Evolutionary conservation across 2,113 vertebrate species (phyloP), one percentile per base, ranked within the genome.

Genomic region (Oncorhynchus tshawytscha): DNA sequence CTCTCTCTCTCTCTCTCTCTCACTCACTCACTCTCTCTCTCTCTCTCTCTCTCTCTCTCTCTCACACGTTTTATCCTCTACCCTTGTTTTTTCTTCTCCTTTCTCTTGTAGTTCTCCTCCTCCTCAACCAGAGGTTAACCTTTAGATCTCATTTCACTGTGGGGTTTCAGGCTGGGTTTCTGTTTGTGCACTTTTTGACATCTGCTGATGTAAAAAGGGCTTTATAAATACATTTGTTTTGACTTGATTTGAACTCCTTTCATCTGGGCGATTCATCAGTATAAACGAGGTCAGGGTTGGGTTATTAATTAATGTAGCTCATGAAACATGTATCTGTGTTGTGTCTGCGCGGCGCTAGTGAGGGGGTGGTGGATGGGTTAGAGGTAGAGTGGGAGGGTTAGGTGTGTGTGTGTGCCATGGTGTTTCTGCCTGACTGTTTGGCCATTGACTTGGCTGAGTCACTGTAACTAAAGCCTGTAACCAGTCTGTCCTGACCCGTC

Each of bases 241-340:
- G 39, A 45, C 39, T 45, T 45, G 39, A 45, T 45, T 45, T 12
- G 4, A 20, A 69, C 24, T 70, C 49, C 67, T 76, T 65, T 2
- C 81, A 59, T 77, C 54, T 74, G 70, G 15, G 78, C 80, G 73
- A 78, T 24, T 74, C 54, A 51, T 49, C 48, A 31, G 66, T 74
- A 48, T 54, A 81, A 88, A 87, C 18, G 67, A 76, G 86, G 81
- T 84, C 85, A 81, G 64, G 74, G 77, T 76, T 69, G 79, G 75
- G 71, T 82, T 89, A 83, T 87, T 89, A 87, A 90, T 90, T 79
- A 81, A 81, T 85, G 79, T 74, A 59, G 45, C 62, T 81, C 85
- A 86, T 90, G 84, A 87, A 90, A 89, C 81, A 89, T 90, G 77
- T 77, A 90, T 79, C 27, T 76, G 68, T 72, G 59, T 78, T 22